Evolutionary conservation across 1,140 invertebrate genomes (phyloP).

Genomic region (Philopotamus ludificatus): DNA sequence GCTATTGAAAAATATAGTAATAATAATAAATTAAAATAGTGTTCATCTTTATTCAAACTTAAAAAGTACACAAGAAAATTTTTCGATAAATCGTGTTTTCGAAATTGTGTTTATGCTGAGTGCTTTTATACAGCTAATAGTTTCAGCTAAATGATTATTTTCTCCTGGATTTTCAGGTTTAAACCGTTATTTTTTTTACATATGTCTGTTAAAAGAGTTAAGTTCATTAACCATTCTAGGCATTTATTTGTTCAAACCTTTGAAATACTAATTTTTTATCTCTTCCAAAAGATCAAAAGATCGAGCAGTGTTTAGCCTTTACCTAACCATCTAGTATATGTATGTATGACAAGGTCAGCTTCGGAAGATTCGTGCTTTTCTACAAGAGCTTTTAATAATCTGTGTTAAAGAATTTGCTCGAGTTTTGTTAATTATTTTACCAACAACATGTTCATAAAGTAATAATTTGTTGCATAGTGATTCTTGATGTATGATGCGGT

Average conservation of each 20-base stretch:
- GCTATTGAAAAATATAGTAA: too few relatives aligned
- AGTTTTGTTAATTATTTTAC: too few relatives aligned
- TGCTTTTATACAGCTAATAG: background rate
- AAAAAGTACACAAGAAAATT: background rate
- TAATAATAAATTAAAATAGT: too few relatives aligned
- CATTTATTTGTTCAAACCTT: background rate
- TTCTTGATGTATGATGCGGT: too few relatives aligned
- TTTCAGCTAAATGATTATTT: background rate
- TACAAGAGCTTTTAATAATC: too few relatives aligned
- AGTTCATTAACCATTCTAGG: background rate
- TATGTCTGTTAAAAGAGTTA: background rate
- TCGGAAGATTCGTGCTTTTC: background rate
- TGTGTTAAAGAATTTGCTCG: too few relatives aligned
- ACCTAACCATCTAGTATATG: background rate
- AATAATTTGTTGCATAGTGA: too few relatives aligned
- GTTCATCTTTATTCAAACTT: too few relatives aligned
- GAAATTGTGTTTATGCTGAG: background rate
- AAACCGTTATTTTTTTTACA: background rate
- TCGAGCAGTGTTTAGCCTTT: background rate
- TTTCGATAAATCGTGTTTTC: background rate
- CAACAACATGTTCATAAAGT: too few relatives aligned
- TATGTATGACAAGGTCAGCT: background rate
- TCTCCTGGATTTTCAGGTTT: background rate
- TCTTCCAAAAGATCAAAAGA: background rate
- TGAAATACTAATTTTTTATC: background rate